Evolutionary conservation across 2,113 vertebrate species (phyloP), one percentile per base, ranked within the genome.

Genomic region (Octodon degus): DNA sequence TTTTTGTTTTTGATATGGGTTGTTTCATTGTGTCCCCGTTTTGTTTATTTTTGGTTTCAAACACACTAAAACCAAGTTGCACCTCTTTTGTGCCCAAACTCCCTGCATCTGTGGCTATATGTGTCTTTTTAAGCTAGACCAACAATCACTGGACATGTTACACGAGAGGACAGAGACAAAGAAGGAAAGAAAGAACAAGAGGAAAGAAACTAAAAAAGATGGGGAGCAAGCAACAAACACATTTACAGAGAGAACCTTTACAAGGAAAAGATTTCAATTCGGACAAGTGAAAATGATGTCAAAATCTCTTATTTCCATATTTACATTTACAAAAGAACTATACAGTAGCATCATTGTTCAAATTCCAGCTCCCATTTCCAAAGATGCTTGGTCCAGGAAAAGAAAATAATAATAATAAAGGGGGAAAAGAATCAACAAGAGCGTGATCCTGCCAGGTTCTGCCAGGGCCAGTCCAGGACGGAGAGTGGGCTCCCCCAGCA

Each of bases 281-380:
- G 98, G 98, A 98, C 98, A 95, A 97, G 98, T 98, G 98, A 98
- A 99, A 99, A 98, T 97, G 98, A 98, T 98, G 85, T 98, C 98
- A 98, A 99, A 98, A 98, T 98, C 97, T 97, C 97, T 98, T 98
- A 98, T 98, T 98, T 98, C 97, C 97, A 97, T 98, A 98, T 98
- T 97, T 98, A 98, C 98, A 98, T 97, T 97, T 98, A 97, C 93
- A 98, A 97, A 98, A 98, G 97, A 98, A 98, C 95, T 98, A 95
- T 96, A 93, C 85, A 98, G 81, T 43, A 98, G 88, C 93, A 91
- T 97, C 94, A 60, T 74, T 95, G 55, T 95, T 95, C 96, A 94
- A 92, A 95, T 19, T 65, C 72, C 95, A 97, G 97, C 93, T 98
- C 97, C 97, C 89, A 87, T 79, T 97, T 96, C 96, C 95, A 97